phyloP scores from a whole-genome alignment of 2,888 invertebrate species.

The Halocaridina rubra region DNA sequence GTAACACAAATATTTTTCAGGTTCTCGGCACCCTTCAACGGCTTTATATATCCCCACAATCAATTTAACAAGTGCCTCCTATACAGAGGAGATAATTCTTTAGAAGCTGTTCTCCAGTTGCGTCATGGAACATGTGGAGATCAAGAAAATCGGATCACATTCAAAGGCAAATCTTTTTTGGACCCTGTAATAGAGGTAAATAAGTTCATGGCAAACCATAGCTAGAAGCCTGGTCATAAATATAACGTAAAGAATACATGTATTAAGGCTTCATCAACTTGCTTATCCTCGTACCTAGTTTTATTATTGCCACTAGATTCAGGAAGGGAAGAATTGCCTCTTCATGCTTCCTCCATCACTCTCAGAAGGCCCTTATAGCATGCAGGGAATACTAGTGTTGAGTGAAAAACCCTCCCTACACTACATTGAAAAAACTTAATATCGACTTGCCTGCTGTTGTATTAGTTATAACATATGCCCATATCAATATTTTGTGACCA shows the following conservation, averaged over 20 bases:
- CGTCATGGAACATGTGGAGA: conserved; percentile 64
- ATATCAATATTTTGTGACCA: no score
- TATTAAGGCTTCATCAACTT: neutral
- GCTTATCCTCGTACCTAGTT: neutral
- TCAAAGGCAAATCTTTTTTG: conserved; percentile 24
- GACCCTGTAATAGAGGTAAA: conserved; percentile 63
- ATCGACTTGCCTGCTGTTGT: no score
- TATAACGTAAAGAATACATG: neutral
- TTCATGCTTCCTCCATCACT: no score
- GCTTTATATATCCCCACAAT: conserved; percentile 63
- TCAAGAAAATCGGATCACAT: conserved; percentile 30
- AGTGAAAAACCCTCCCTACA: no score
- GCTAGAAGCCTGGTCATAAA: neutral
- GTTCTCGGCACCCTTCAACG: conserved; percentile 61
- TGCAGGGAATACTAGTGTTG: no score
- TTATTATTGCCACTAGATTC: no score
- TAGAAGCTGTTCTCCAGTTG: conserved; percentile 42
- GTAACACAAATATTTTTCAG: conserved; percentile 22
- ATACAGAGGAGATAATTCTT: conserved; percentile 53
- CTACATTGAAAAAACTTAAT: no score
- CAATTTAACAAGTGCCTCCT: conserved; percentile 62
- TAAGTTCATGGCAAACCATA: neutral
- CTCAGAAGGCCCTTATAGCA: no score
- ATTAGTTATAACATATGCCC: no score
- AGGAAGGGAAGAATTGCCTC: no score